A percentile compares a stretch with the other conserved stretches of the same genome.
These are phyloP conservation scores for Agrotis clavis DNA, from an alignment of 2,888 invertebrate species.

Conservation along the genomic window DNA sequence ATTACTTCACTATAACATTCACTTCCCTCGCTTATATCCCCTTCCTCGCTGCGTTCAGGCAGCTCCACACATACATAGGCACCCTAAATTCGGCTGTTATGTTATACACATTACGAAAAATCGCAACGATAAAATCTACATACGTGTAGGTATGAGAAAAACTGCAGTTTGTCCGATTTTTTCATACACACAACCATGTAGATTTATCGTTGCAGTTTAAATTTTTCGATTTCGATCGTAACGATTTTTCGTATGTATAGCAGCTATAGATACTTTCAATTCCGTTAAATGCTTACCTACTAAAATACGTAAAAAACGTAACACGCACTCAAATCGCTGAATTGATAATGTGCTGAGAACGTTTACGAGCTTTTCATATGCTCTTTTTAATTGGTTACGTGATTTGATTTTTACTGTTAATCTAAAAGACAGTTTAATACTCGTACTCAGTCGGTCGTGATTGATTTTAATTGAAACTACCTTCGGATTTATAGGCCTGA, in stretches of 20 bases:
- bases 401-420: not conserved
- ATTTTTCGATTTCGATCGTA: no score
- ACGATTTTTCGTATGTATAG: no score
- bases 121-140: no score
- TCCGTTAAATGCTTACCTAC: slow-evolving; percentile 17
- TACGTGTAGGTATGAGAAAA: no score
- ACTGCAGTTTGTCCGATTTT: no score
- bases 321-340: slow-evolving; percentile 21
- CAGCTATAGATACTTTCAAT: slow-evolving; percentile 21
- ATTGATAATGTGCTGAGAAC: slow-evolving; percentile 30
- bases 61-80: not conserved
- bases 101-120: no score
- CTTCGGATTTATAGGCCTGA: not conserved
- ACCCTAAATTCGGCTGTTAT: slow-evolving; percentile 3
- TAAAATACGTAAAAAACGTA: slow-evolving; percentile 9
- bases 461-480: not conserved
- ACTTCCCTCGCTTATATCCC: not conserved
- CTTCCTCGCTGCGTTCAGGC: not conserved
- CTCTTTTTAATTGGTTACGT: slow-evolving; percentile 19
- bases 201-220: no score
- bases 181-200: no score
- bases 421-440: not conserved
- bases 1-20: not conserved
- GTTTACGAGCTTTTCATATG: not conserved
- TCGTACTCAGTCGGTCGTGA: not conserved